These are phyloP conservation scores for Nothocercus julius DNA, from an alignment of 2,113 vertebrate species.

Conservation along the genomic window DNA sequence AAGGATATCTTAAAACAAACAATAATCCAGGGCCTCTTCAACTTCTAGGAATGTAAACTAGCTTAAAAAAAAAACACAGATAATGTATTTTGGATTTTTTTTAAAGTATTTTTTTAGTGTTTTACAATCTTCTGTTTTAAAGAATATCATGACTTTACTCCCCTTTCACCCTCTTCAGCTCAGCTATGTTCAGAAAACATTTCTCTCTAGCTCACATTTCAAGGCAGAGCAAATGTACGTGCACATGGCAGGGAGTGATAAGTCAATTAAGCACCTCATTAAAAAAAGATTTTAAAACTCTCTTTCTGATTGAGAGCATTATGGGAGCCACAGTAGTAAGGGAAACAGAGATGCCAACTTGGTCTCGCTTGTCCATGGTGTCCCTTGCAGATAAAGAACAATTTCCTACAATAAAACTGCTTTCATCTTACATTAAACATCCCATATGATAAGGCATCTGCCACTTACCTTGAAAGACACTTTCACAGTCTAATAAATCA, in stretches of 20 bases:
- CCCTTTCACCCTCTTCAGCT: neutral
- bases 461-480: neutral
- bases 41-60: slow-evolving; percentile 42
- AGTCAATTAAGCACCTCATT: slow-evolving; percentile 28
- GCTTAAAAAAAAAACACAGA: slow-evolving; percentile 16
- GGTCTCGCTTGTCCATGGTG: neutral
- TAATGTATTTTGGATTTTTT: slow-evolving; percentile 13
- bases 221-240: slow-evolving; percentile 21
- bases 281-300: neutral
- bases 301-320: accelerated
- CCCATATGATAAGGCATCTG: neutral
- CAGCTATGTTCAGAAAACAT: neutral
- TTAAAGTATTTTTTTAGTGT: neutral
- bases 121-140: neutral
- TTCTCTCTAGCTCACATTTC: slow-evolving; percentile 1
- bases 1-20: neutral
- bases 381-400: neutral
- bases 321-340: accelerated
- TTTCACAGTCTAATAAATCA: neutral
- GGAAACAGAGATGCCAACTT: neutral
- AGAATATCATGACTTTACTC: neutral
- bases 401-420: neutral
- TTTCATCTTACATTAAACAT: neutral
- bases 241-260: neutral
- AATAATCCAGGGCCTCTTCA: slow-evolving; percentile 20